Conservation (phyloP, 1,140 invertebrate genomes). For the Ceratosolen solmsi region DNA sequence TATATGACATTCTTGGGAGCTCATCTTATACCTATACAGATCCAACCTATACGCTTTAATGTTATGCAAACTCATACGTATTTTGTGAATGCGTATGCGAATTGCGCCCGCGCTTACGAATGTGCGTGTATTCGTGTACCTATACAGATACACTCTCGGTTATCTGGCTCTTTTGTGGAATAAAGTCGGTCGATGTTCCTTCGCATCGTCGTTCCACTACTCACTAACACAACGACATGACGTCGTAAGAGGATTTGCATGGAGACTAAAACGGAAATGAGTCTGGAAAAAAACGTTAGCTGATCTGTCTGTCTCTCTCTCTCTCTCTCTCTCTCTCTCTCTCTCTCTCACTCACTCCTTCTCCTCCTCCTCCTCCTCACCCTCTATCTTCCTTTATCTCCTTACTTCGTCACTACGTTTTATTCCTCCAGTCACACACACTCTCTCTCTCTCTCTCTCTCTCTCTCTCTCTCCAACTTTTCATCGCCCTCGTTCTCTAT, state of each 20-base stretch:
- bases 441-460: not conserved
- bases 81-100: too few relatives aligned
- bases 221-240: not conserved
- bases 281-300: conserved; percentile 42
- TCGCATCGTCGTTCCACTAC: not conserved
- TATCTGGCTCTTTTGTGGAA: conserved; percentile 44
- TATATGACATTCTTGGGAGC: conserved; percentile 38
- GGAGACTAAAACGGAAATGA: conserved; percentile 48
- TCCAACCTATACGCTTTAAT: not conserved
- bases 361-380: too few relatives aligned
- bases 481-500: not conserved
- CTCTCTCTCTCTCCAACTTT: not conserved
- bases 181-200: conserved; percentile 33
- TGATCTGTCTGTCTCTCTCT: not conserved
- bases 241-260: conserved; percentile 50
- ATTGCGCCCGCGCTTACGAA: too few relatives aligned
- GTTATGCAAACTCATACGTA: conserved; percentile 21
- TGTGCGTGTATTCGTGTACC: not conserved
- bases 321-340: not conserved
- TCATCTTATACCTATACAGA: conserved; percentile 28
- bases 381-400: not conserved
- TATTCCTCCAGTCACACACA: not conserved
- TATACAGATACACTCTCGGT: conserved; percentile 10
- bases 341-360: not conserved
- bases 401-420: not conserved